Evolutionary conservation across 2,888 invertebrate species (phyloP), one percentile per base, ranked within the genome.

Genomic region (Candidula unifasciata): DNA sequence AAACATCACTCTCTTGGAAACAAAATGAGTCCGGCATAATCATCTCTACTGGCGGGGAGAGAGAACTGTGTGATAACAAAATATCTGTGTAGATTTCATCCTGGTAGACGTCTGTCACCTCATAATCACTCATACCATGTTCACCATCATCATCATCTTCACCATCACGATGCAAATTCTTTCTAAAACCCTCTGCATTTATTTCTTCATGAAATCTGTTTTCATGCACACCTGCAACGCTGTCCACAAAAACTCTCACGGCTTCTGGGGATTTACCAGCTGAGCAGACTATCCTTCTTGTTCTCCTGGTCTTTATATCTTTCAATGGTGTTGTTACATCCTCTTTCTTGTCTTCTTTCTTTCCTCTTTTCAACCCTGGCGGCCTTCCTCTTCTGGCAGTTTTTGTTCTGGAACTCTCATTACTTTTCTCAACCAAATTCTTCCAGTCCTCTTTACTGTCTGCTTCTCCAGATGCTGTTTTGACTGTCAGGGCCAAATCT

Each of bases 91-190:
- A 24, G 37, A 8, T 18, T 52, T 27, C 18, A 16, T 3, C 18
- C 21, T 71, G 73, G 3, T 18, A 21, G 44, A 27, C 33, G 33
- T 3, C 18, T 35, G 16, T 35, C 16, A 27, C 27, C 10, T 10
- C 27, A 27, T 69, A 13, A 35, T 21, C 69, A 69, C 6, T 3
- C 21, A 69, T 21, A 35, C 35, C 33, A 24, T 52, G 3, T 3
- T 30, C 33, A 1, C 27, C 60, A 78, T 78, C 78, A 10, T n/a
- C n/a, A 64, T 78, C 78, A 64, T n/a, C 21, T 24, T 64, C 27
- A 27, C 33, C n/a, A 35, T 2, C 64, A n/a, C 13, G n/a, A 33
- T 13, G 0, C 30, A 71, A 21, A 27, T 30, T 71, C n/a, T n/a
- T 30, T 60, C 24, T 37, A 35, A 37, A 60, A 13, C 24, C 33